These are phyloP conservation scores for Sebastes jordani DNA, from an alignment of 2,797 vertebrate species.

Conservation along the genomic window DNA sequence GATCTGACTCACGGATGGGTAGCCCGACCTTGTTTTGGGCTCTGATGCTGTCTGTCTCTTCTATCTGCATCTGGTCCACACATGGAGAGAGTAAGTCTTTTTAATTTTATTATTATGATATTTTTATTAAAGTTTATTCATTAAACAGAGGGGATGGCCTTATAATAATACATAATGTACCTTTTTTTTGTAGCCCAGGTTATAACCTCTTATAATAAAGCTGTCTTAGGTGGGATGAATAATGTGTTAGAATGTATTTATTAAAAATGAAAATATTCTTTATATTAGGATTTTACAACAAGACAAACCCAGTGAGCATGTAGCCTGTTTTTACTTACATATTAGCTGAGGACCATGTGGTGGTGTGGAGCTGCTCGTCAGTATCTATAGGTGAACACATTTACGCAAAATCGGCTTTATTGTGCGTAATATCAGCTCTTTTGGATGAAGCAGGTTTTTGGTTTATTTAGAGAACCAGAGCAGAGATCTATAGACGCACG, in stretches of 20 bases:
- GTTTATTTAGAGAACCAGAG: not conserved
- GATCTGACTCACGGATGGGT: constrained; percentile 85
- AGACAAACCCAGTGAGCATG: not conserved
- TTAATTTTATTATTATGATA: not conserved
- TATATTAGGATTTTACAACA: not conserved
- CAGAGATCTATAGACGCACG: not conserved
- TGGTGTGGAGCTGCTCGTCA: constrained; percentile 12
- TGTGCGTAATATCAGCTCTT: not conserved
- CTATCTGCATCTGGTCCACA: constrained; percentile 85
- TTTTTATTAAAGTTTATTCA: not conserved
- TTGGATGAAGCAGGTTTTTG: not conserved
- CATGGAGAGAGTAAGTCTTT: constrained; percentile 90
- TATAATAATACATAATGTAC: not conserved
- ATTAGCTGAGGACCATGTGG: constrained; percentile 62
- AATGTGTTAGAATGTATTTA: not conserved
- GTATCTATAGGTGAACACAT: not conserved
- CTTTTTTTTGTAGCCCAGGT: not conserved
- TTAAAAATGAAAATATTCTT: not conserved
- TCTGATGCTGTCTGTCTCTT: constrained; percentile 84
- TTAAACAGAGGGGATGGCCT: not conserved
- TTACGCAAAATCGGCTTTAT: not conserved
- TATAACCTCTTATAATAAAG: not conserved
- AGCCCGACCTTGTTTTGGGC: constrained; percentile 90
- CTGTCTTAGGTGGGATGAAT: not conserved
- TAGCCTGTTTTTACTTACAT: not conserved